Conservation (phyloP, 2,888 invertebrate species). For the Alcis repandata region DNA sequence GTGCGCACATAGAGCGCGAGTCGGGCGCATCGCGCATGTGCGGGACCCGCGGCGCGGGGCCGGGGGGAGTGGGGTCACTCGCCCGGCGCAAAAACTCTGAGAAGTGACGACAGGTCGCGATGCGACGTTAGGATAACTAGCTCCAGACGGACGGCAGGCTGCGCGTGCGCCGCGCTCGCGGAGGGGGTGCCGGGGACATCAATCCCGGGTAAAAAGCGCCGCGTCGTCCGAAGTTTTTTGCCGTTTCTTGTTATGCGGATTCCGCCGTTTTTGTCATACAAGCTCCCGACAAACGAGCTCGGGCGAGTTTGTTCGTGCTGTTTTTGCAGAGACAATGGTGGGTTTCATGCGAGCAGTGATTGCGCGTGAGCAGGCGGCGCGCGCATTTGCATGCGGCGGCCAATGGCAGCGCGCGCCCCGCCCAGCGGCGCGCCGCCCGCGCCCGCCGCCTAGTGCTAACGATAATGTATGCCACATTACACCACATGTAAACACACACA, state of each 20-base stretch:
- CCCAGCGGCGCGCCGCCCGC: slow-evolving; percentile 50
- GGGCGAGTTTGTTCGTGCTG: slow-evolving; percentile 50
- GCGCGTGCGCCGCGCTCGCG: slow-evolving; percentile 34
- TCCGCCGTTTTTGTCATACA: slow-evolving; percentile 74
- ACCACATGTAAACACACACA: slow-evolving; percentile 24
- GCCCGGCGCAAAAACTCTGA: slow-evolving; percentile 40
- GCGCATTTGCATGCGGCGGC: slow-evolving; percentile 80
- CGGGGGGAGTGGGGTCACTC: slow-evolving; percentile 44
- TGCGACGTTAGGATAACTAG: slow-evolving; percentile 47
- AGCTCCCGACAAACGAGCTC: slow-evolving; percentile 73
- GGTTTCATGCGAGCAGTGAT: slow-evolving; percentile 59
- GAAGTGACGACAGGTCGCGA: slow-evolving; percentile 42
- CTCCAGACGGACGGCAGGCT: slow-evolving; percentile 32
- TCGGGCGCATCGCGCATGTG: slow-evolving; percentile 25
- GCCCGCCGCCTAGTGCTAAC: slow-evolving; percentile 31
- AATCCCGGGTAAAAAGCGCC: slow-evolving; percentile 77
- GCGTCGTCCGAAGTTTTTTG: slow-evolving; percentile 70
- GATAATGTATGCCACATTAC: slow-evolving; percentile 30
- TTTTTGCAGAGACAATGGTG: slow-evolving; percentile 75
- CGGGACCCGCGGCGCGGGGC: slow-evolving; percentile 4
- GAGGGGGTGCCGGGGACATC: slow-evolving; percentile 58
- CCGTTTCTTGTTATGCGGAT: slow-evolving; percentile 80
- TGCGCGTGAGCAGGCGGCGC: slow-evolving; percentile 71
- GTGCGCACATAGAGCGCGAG: slow-evolving; percentile 44
- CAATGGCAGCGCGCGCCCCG: slow-evolving; percentile 66